phyloP scores from a whole-genome alignment of 2,113 vertebrate species.

The Strix uralensis region DNA sequence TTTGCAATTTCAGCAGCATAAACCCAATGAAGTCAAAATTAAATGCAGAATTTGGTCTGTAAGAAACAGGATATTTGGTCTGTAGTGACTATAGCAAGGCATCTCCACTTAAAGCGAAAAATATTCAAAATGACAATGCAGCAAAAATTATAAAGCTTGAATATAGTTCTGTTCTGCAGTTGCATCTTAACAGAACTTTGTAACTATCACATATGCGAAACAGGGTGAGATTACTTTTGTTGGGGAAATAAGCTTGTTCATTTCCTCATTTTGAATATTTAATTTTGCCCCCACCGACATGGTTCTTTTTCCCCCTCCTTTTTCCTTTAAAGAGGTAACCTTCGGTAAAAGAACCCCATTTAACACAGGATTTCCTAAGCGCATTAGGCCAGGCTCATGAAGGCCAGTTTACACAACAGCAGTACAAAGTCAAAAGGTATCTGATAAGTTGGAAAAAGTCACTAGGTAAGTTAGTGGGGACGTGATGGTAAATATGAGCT shows the following conservation, averaged over 20 bases:
- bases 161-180: not conserved
- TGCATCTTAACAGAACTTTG: not conserved
- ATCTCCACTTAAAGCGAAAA: not conserved
- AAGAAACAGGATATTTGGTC: not conserved
- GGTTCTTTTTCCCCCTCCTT: rapidly evolving
- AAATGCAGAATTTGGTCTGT: not conserved
- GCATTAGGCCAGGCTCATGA: rapidly evolving
- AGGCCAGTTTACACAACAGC: not conserved
- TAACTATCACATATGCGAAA: not conserved
- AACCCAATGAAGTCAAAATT: not conserved
- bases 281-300: not conserved
- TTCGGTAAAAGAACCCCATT: not conserved
- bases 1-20: not conserved
- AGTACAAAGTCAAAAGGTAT: not conserved
- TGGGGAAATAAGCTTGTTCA: not conserved
- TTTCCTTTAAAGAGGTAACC: not conserved
- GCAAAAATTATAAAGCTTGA: not conserved
- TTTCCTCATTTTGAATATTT: not conserved
- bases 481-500: not conserved
- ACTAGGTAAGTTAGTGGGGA: not conserved
- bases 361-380: not conserved
- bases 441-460: not conserved
- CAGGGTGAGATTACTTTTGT: not conserved
- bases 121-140: not conserved
- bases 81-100: not conserved